Evolutionary conservation across 2,888 invertebrate genomes (phyloP).

Genomic region (Crossocerus cetratus): DNA sequence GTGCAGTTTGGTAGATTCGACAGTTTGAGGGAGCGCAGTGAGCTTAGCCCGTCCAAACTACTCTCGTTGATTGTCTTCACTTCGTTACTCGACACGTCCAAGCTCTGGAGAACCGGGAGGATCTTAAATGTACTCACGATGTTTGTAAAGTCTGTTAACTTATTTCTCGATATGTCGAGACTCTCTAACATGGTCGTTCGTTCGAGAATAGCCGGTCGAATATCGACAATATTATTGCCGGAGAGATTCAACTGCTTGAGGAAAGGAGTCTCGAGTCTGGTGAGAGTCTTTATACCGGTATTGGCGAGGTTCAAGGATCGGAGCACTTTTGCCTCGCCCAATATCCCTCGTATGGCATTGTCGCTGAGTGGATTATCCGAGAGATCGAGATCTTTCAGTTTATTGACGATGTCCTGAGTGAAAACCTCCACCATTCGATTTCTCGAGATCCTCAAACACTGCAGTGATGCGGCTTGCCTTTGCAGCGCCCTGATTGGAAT

Average conservation of each 20-base stretch:
- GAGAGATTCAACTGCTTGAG: slow-evolving; percentile 88
- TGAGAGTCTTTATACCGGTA: slow-evolving; percentile 84
- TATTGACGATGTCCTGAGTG: slow-evolving; percentile 91
- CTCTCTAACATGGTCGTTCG: slow-evolving; percentile 88
- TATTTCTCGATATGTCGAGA: slow-evolving; percentile 87
- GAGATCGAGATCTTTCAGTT: slow-evolving; percentile 90
- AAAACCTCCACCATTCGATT: slow-evolving; percentile 89
- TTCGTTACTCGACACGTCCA: slow-evolving; percentile 92
- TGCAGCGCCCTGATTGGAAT: slow-evolving; percentile 90
- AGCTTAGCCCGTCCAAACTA: slow-evolving; percentile 85
- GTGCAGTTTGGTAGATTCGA: slow-evolving; percentile 84
- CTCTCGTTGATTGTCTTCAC: slow-evolving; percentile 86
- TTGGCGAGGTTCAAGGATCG: slow-evolving; percentile 89
- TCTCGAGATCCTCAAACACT: slow-evolving; percentile 84
- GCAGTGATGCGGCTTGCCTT: slow-evolving; percentile 82
- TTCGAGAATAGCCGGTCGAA: slow-evolving; percentile 85
- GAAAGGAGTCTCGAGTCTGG: slow-evolving; percentile 90
- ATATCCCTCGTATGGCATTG: slow-evolving; percentile 85
- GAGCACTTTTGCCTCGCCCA: slow-evolving; percentile 93
- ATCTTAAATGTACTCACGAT: slow-evolving; percentile 70
- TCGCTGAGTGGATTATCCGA: slow-evolving; percentile 90
- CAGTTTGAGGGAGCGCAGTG: slow-evolving; percentile 83
- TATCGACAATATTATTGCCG: slow-evolving; percentile 83
- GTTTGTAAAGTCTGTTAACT: slow-evolving; percentile 80
- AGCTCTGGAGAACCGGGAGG: slow-evolving; percentile 83